Conservation (phyloP, 2,113 vertebrate genomes). For the Microtus montanus region DNA sequence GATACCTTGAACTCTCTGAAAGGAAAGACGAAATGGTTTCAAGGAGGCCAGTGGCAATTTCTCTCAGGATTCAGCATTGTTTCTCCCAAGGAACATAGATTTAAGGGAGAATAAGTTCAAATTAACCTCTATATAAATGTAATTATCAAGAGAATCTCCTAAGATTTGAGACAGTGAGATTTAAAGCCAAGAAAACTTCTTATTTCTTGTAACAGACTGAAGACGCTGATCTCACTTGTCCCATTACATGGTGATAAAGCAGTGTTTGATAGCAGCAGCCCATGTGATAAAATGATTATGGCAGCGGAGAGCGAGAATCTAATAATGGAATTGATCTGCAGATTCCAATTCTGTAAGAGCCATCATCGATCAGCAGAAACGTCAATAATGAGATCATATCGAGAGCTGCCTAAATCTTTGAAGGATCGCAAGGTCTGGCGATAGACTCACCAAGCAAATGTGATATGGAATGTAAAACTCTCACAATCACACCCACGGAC, state of each 20-base stretch:
- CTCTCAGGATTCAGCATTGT: slow-evolving; percentile 1
- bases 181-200: slow-evolving; percentile 75
- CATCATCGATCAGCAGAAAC: slow-evolving; percentile 87
- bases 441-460: slow-evolving; percentile 81
- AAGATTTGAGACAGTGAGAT: slow-evolving; percentile 60
- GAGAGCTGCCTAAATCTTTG: slow-evolving; percentile 83
- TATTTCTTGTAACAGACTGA: slow-evolving; percentile 74
- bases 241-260: slow-evolving; percentile 85
- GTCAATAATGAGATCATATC: slow-evolving; percentile 84
- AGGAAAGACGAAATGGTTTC: not conserved
- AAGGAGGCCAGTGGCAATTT: not conserved
- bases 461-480: slow-evolving; percentile 79
- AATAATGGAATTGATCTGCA: slow-evolving; percentile 88
- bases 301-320: slow-evolving; percentile 85
- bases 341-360: slow-evolving; percentile 88
- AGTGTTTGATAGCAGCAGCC: slow-evolving; percentile 82
- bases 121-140: slow-evolving; percentile 43
- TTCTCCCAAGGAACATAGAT: slow-evolving; percentile 11
- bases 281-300: slow-evolving; percentile 87
- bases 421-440: slow-evolving; percentile 79
- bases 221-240: slow-evolving; percentile 81
- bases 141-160: slow-evolving; percentile 68
- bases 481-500: not conserved
- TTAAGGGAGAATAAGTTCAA: slow-evolving; percentile 36
- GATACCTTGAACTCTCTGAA: slow-evolving; percentile 8